Percentiles rank a stretch among this genome's conserved stretches.
Evolutionary conservation across 2,113 vertebrate species (phyloP).

Genomic region (Oreotrochilus melanogaster): DNA sequence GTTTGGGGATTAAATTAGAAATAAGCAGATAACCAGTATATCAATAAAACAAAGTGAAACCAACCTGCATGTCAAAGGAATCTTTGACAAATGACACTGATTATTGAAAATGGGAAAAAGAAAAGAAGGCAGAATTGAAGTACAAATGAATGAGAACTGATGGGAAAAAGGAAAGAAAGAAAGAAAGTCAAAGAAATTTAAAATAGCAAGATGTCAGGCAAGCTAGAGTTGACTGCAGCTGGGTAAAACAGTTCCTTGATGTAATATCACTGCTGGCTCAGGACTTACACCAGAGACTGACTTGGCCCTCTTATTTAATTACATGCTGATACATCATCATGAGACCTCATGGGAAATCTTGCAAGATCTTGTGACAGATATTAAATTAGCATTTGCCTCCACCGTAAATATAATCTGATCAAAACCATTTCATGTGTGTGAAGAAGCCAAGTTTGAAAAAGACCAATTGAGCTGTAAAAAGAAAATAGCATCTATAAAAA

Average conservation of each 20-base stretch:
- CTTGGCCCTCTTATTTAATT: conserved; percentile 50
- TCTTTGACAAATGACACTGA: not conserved
- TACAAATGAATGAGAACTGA: not conserved
- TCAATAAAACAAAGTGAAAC: conserved; percentile 46
- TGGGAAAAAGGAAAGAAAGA: not conserved
- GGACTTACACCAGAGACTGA: not conserved
- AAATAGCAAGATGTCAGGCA: not conserved
- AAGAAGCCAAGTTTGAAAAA: conserved; percentile 11
- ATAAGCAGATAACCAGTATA: conserved; percentile 2
- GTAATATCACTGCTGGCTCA: not conserved
- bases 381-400: conserved; percentile 52
- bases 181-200: not conserved
- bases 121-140: not conserved
- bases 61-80: conserved; percentile 3
- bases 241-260: conserved; percentile 2
- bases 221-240: not conserved
- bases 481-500: not conserved
- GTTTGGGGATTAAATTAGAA: not conserved
- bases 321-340: conserved; percentile 17
- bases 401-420: not conserved
- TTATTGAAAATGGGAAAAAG: not conserved
- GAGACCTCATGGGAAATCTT: conserved; percentile 46
- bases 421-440: conserved; percentile 17
- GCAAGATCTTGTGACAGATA: conserved; percentile 42
- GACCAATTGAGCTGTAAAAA: not conserved